Percentiles rank a stretch among this genome's conserved stretches.
Conservation (phyloP, 2,888 invertebrate species). For the Eupithecia inturbata region DNA sequence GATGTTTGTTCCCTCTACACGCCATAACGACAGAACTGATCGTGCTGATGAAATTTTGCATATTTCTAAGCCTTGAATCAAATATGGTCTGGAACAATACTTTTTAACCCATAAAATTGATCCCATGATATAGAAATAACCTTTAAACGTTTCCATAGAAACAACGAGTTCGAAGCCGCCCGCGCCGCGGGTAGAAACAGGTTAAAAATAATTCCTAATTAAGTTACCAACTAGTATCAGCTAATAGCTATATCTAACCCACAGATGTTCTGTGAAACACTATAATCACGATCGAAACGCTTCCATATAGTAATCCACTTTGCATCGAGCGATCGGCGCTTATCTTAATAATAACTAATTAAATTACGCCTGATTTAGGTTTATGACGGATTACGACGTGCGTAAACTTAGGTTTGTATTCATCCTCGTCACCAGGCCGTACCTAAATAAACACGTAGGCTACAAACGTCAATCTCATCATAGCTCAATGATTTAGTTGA, state of each 20-base stretch:
- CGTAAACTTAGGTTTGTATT: neutral
- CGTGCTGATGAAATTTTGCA: too few species aligned
- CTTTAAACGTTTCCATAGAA: too few species aligned
- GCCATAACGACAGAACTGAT: too few species aligned
- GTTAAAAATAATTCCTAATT: neutral
- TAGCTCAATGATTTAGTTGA: too few species aligned
- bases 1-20: too few species aligned
- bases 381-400: neutral
- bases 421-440: neutral
- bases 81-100: too few species aligned
- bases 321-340: neutral
- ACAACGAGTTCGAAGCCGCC: too few species aligned
- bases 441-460: neutral
- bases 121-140: too few species aligned
- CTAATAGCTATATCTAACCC: neutral
- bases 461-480: too few species aligned
- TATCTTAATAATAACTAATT: constrained; percentile 10
- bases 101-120: too few species aligned
- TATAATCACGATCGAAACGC: constrained; percentile 14
- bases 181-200: too few species aligned
- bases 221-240: neutral
- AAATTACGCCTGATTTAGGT: constrained; percentile 1
- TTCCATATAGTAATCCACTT: constrained; percentile 19
- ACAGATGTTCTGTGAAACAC: constrained; percentile 2
- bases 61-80: too few species aligned